phyloP scores from a whole-genome alignment of 2,888 invertebrate genomes.

The Thera britannica region DNA sequence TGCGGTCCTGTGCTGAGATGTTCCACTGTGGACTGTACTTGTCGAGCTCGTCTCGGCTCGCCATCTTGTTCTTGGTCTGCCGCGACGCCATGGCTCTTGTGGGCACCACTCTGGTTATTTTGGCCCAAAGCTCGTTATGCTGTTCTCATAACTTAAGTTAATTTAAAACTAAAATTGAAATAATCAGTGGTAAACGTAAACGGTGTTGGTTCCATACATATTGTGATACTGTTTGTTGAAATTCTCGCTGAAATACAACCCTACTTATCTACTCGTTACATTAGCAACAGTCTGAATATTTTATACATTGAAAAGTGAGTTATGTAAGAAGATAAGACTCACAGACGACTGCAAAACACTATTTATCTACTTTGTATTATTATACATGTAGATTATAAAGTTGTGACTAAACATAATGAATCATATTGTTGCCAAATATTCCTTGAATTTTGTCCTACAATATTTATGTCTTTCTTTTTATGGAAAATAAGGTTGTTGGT shows the following conservation, averaged over 20 bases:
- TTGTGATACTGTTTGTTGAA: not conserved
- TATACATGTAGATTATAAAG: not conserved
- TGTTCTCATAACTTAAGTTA: too few species aligned
- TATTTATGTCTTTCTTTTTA: not conserved
- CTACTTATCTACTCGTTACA: not conserved
- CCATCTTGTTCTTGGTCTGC: too few species aligned
- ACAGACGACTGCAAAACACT: not conserved
- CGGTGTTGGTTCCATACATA: too few species aligned
- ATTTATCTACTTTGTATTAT: not conserved
- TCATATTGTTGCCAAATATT: not conserved
- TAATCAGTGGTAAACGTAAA: too few species aligned
- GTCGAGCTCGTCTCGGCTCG: too few species aligned
- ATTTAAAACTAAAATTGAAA: too few species aligned
- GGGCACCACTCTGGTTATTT: too few species aligned
- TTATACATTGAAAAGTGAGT: not conserved
- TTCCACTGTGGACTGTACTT: too few species aligned
- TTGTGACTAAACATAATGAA: not conserved
- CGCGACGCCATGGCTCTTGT: too few species aligned
- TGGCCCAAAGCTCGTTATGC: too few species aligned
- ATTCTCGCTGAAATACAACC: not conserved
- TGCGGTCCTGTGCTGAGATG: too few species aligned
- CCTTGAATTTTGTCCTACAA: not conserved
- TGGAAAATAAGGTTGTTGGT: not conserved
- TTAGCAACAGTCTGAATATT: not conserved
- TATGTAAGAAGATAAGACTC: not conserved